These are phyloP conservation scores for Nematostella vectensis DNA, from an alignment of 92 coral and sea anemone genomes.

Conservation along the genomic window DNA sequence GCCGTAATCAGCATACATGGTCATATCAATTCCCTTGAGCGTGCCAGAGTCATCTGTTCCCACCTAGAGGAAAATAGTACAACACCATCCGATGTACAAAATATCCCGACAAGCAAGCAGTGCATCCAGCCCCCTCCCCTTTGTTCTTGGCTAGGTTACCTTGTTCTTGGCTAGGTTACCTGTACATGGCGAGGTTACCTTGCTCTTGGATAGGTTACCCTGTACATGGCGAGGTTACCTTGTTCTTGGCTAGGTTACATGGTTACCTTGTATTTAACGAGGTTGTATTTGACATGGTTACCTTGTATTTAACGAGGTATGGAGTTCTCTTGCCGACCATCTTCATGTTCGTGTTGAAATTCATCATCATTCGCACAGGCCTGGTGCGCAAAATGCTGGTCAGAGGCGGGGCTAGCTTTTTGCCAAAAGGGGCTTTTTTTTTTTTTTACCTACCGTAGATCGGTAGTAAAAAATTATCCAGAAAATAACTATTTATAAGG, in stretches of 20 bases:
- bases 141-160: background rate
- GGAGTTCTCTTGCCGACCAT: slow-evolving; percentile 76
- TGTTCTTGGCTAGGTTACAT: no score
- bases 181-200: no score
- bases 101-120: background rate
- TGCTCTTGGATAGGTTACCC: no score
- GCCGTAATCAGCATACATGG: slow-evolving; percentile 63
- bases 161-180: no score
- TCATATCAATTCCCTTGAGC: slow-evolving; percentile 72
- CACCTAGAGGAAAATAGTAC: slow-evolving; percentile 25
- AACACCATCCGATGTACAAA: background rate
- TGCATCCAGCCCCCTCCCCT: background rate
- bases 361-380: slow-evolving; percentile 74
- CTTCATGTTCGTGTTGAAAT: slow-evolving; percentile 80
- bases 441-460: no score
- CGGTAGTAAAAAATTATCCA: no score
- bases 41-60: slow-evolving; percentile 59
- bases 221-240: no score
- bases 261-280: no score
- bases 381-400: slow-evolving; percentile 16
- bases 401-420: background rate
- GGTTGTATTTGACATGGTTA: no score
- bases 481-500: no score
- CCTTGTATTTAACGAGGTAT: slow-evolving; percentile 70
- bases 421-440: background rate